Evolutionary conservation across 2,888 invertebrate genomes (phyloP), one percentile per base, ranked within the genome.

Genomic region (Drosophila paranaensis): DNA sequence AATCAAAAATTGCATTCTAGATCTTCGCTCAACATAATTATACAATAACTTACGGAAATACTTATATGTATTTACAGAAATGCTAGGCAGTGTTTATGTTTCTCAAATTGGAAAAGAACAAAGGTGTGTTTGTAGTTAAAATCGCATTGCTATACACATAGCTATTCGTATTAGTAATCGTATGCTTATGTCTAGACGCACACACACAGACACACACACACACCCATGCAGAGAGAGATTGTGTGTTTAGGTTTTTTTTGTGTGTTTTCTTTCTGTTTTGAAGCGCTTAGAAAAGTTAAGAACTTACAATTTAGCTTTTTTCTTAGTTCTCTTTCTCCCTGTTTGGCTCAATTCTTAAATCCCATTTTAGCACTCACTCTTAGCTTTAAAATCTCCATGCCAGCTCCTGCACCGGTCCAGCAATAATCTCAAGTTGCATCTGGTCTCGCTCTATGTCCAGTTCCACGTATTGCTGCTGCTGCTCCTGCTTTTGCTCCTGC

Each of bases 231-330:
- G 53, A 53, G 37, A 39, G 53, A 55, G 53, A 54, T 39, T 27
- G 39, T 25, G 35, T 25, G n/a, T 54, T 40, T 40, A 40, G 51
- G 37, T 54, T 55, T 48, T 10, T 30, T 30, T 20, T 2, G 1
- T 25, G 3, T 30, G 30, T 14, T 69, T 27, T 48, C 30, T 33
- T 3, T 70, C 35, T 70, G 35, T 62, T 62, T 71, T 75, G 61
- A 84, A 84, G 84, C 84, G 79, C 79, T 87, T 84, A 88, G 82
- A 85, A 85, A 89, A 72, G 63, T 74, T 89, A 71, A 64, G 70
- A 74, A 79, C 77, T 77, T 84, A 89, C 54, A 77, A 54, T 66
- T 73, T 73, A 78, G 67, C 64, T 75, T 63, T 53, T 39, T 54
- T 54, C 20, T 39, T 71, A 79, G 76, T 79, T 63, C 73, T 67